A percentile compares a stretch with the other conserved stretches of the same genome.
These are phyloP conservation scores for Tetrapedia diversipes DNA, from an alignment of 2,888 invertebrate species.

Conservation along the genomic window DNA sequence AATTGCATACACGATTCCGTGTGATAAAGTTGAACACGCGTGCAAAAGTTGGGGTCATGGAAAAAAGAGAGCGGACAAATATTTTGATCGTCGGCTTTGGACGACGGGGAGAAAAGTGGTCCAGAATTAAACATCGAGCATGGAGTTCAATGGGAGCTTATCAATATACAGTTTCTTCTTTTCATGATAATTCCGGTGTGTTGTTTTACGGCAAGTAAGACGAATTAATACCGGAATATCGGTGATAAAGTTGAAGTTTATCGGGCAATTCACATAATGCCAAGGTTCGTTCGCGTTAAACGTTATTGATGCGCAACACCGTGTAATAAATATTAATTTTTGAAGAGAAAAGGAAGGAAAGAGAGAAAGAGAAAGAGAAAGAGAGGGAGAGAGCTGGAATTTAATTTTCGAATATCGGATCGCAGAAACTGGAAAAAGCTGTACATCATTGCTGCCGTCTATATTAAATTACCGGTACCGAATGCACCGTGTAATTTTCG, in stretches of 20 bases:
- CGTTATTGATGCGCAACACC: conserved; percentile 5
- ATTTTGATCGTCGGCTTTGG: not conserved
- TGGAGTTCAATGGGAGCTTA: not conserved
- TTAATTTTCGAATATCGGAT: not conserved
- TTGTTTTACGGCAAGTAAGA: not conserved
- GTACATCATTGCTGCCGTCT: conserved; percentile 2
- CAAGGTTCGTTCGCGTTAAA: conserved; percentile 24
- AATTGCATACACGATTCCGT: conserved; percentile 8
- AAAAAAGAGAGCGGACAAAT: not conserved
- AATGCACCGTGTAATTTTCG: conserved; percentile 1
- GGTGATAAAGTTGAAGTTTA: not conserved
- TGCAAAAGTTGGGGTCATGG: not conserved
- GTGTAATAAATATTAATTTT: conserved; percentile 27
- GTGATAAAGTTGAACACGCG: not conserved
- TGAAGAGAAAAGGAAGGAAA: too few species aligned
- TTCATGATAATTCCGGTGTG: too few species aligned
- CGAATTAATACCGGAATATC: not conserved
- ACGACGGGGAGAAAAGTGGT: too few species aligned
- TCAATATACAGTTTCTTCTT: too few species aligned
- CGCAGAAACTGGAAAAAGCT: not conserved
- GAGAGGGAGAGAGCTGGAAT: too few species aligned
- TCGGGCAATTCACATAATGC: conserved; percentile 26
- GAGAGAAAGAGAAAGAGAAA: too few species aligned
- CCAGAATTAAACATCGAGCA: not conserved
- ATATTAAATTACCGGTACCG: conserved; percentile 22